phyloP scores from a whole-genome alignment of 2,113 vertebrate genomes.

The Peromyscus leucopus region DNA sequence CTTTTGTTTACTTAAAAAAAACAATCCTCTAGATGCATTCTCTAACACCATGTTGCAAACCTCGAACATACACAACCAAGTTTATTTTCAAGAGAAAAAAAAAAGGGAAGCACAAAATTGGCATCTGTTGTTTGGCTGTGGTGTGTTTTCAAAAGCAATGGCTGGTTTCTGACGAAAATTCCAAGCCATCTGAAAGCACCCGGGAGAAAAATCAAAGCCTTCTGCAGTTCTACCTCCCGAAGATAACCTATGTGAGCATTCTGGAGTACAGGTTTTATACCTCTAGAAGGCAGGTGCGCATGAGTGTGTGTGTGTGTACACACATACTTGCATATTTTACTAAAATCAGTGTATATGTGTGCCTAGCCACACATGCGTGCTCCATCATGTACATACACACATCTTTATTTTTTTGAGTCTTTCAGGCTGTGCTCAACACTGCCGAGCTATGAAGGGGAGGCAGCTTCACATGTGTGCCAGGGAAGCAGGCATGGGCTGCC shows the following conservation, averaged over 20 bases:
- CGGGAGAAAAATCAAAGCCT: not conserved
- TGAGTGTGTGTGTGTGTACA: not conserved
- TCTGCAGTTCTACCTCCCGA: not conserved
- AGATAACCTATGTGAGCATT: slow-evolving; percentile 8
- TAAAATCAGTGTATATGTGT: not conserved
- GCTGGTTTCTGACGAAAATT: not conserved
- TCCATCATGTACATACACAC: not conserved
- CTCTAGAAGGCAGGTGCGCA: not conserved
- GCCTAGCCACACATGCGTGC: not conserved
- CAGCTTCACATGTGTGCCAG: not conserved
- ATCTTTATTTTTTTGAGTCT: not conserved
- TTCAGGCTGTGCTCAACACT: not conserved
- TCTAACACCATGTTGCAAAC: not conserved
- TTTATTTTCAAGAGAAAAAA: slow-evolving; percentile 41
- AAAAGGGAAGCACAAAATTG: not conserved
- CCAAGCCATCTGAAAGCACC: not conserved
- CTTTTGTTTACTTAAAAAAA: slow-evolving; percentile 14
- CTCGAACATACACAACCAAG: not conserved
- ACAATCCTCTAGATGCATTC: not conserved
- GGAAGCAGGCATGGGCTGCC: not conserved
- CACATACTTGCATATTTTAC: not conserved
- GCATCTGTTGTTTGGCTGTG: not conserved
- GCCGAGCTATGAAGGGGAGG: fast-evolving
- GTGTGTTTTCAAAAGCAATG: slow-evolving; percentile 28
- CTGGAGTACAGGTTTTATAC: not conserved